Conservation (phyloP, 2,797 vertebrate genomes). For the Aldrovandia affinis region DNA sequence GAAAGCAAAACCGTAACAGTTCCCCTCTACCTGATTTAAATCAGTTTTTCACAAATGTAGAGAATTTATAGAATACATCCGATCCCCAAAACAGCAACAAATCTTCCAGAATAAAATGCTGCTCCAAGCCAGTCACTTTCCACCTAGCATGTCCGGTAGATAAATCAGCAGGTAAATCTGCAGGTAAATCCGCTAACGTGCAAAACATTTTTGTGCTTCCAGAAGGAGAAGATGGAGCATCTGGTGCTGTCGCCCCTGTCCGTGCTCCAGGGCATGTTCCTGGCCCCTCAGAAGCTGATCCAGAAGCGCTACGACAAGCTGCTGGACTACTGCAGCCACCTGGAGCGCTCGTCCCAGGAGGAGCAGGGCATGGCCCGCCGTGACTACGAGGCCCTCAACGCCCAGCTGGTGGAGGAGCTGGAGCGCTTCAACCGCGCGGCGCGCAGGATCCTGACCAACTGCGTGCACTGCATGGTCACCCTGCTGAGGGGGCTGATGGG, state of each 20-base stretch:
- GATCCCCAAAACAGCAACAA: too few relatives aligned
- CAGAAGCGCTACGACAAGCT: conserved; percentile 97
- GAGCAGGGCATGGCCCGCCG: conserved; percentile 81
- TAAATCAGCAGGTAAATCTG: too few relatives aligned
- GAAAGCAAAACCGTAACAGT: not conserved
- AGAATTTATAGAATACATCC: not conserved
- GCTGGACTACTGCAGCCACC: conserved; percentile 87
- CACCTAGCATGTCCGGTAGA: not conserved
- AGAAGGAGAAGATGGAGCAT: conserved; percentile 81
- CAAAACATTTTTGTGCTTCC: conserved; percentile 32
- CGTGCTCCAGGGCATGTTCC: conserved; percentile 84
- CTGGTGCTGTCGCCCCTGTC: conserved; percentile 82
- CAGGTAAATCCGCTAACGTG: not conserved
- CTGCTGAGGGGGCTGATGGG: conserved; percentile 76
- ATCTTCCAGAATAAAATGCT: not conserved
- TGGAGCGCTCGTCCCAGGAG: conserved; percentile 72
- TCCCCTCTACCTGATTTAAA: not conserved
- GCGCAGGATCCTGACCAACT: conserved; percentile 80
- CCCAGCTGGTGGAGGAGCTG: conserved; percentile 90
- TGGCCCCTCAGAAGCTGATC: conserved; percentile 93
- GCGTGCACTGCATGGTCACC: conserved; percentile 75
- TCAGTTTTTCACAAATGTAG: not conserved
- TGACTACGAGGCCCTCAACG: conserved; percentile 92
- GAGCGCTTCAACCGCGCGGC: conserved; percentile 86
- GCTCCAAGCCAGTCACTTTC: not conserved